These are phyloP conservation scores for Mirza zaza DNA, from an alignment of 2,113 vertebrate species.

Conservation along the genomic window DNA sequence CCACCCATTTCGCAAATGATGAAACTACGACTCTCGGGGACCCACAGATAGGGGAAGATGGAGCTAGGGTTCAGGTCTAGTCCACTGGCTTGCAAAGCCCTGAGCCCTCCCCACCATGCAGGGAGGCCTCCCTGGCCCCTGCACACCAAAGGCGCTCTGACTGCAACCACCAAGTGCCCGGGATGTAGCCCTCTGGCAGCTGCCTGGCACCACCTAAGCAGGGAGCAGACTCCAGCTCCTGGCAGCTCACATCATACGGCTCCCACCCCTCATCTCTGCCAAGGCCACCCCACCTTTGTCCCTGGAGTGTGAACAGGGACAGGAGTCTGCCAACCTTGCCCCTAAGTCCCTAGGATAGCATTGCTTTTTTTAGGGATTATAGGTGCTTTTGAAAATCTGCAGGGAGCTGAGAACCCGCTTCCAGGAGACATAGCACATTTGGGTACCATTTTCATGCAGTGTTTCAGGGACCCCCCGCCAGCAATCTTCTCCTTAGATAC, in stretches of 20 bases:
- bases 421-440: neutral
- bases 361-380: neutral
- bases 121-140: neutral
- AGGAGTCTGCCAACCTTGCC: neutral
- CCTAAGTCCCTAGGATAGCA: no score
- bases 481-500: neutral
- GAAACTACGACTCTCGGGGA: neutral
- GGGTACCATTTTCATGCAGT: neutral
- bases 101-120: neutral
- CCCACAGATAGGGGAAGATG: neutral
- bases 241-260: accelerated
- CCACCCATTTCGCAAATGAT: neutral
- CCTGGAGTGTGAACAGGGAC: neutral
- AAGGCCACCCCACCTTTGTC: neutral
- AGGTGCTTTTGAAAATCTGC: neutral
- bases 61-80: neutral
- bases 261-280: neutral
- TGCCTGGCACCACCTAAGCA: neutral
- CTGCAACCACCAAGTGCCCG: accelerated
- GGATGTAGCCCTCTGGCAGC: neutral
- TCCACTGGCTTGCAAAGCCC: neutral
- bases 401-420: neutral
- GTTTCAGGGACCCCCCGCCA: neutral
- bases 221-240: neutral
- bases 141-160: neutral